phyloP scores from a whole-genome alignment of 2,888 invertebrate species.

The Drosophila picticornis region DNA sequence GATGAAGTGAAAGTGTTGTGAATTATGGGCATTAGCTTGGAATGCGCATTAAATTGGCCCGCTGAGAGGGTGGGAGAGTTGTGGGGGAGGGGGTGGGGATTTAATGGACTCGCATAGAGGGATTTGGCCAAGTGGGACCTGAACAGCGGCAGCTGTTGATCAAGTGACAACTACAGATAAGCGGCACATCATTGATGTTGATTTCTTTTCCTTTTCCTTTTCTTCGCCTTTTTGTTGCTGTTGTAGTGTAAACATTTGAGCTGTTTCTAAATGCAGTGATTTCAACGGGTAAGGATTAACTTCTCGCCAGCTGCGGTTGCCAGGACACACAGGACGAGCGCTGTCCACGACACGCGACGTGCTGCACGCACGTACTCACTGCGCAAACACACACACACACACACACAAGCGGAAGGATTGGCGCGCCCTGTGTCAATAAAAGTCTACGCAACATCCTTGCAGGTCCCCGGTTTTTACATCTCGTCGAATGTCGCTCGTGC shows the following conservation, averaged over 20 bases:
- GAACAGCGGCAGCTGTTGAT: conserved; percentile 65
- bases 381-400: conserved; percentile 48
- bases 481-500: conserved; percentile 65
- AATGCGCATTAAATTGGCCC: conserved; percentile 48
- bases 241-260: conserved; percentile 61
- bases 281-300: conserved; percentile 71
- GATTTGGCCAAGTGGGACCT: conserved; percentile 63
- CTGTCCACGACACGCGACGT: conserved; percentile 65
- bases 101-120: conserved; percentile 38
- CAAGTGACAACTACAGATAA: conserved; percentile 72
- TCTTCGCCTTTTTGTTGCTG: conserved; percentile 12
- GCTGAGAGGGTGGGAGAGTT: background rate
- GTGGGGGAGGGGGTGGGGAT: background rate
- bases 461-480: conserved; percentile 37
- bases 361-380: conserved; percentile 65
- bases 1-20: conserved; percentile 80
- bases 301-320: conserved; percentile 64
- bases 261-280: conserved; percentile 51
- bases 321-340: conserved; percentile 22
- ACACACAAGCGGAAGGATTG: conserved; percentile 62
- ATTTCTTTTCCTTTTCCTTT: background rate
- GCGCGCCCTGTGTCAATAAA: conserved; percentile 64
- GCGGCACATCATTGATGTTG: conserved; percentile 46
- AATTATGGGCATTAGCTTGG: conserved; percentile 68
- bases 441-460: conserved; percentile 75